A percentile compares a stretch with the other conserved stretches of the same genome.
Conservation (phyloP, 2,113 vertebrate genomes). For the Nycticebus coucang region DNA sequence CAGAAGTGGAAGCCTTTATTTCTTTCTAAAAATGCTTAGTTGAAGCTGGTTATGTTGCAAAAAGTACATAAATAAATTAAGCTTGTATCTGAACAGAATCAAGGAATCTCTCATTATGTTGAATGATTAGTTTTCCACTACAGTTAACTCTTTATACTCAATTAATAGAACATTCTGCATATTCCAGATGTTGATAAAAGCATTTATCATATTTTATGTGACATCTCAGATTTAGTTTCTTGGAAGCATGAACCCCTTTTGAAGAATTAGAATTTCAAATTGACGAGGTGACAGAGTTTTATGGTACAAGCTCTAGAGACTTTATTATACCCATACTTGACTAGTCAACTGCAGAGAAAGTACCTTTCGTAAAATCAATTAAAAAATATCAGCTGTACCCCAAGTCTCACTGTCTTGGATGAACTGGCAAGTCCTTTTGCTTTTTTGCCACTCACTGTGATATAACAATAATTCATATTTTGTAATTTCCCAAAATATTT, state of each 20-base stretch:
- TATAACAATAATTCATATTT: neutral
- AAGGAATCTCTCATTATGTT: neutral
- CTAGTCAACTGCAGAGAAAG: conserved; percentile 16
- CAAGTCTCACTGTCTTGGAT: neutral
- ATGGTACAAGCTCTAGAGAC: neutral
- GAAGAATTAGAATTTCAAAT: conserved; percentile 60
- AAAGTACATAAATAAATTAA: conserved; percentile 11
- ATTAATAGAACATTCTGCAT: neutral
- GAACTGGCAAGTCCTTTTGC: neutral
- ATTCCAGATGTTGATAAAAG: conserved; percentile 30
- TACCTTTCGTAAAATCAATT: conserved; percentile 17
- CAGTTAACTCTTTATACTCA: conserved; percentile 19
- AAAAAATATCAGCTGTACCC: neutral
- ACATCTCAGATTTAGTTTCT: conserved; percentile 32
- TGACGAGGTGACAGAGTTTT: conserved; percentile 57
- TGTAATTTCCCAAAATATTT: conserved; percentile 24
- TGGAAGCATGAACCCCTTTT: conserved; percentile 52
- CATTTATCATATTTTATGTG: conserved; percentile 50
- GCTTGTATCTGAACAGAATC: neutral
- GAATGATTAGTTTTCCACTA: neutral
- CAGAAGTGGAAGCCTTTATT: conserved; percentile 8
- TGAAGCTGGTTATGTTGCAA: conserved; percentile 11
- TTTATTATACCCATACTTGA: conserved; percentile 27
- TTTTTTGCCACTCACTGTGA: neutral
- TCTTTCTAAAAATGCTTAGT: conserved; percentile 1